Base-by-base conservation (phyloP, 2,797 vertebrate species). In the Lagocephalus sceleratus region DNA sequence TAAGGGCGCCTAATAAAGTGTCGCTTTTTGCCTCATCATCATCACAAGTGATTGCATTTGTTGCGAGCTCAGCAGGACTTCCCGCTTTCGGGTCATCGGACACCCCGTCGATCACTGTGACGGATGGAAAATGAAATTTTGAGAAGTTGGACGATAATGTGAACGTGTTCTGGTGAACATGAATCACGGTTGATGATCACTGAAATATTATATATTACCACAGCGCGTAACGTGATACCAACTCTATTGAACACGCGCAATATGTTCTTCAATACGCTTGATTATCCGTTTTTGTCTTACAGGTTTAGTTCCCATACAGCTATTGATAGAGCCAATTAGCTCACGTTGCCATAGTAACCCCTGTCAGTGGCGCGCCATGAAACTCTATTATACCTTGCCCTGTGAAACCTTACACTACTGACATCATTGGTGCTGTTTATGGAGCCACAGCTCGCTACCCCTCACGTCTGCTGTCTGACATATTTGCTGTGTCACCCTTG, bases 11-110 rank as follows among this genome's bases (percentile, higher is more conserved):
- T 60, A 65, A 75, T 80, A 60, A 68, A 68, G 45, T 68, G 62
- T 70, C 66, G 57, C 25, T 60, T 75, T 60, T 32, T 49, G 51
- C 29, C n/a, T n/a, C n/a, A 72, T 75, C 55, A 73, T 71, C 49
- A 49, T 70, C 57, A 53, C 58, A 74, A 47, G 68, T 53, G 20
- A 71, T 20, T 2, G 43, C 46, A 54, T 26, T 25, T 42, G 45
- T 7, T 20, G 43, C 10, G 2, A 35, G 39, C 21, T 51, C 56
- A 15, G 40, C 21, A 45, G 47, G 51, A 40, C 20, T 6, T 56
- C 40, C 11, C 21, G 35, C 66, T 59, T 52, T 20, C 25, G 50
- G 26, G 5, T 12, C 3, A 19, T 15, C 20, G 12, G 32, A 35
- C 42, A 0, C 17, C 39, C 25, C 44, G 48, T 20, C 22, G 49